Evolutionary conservation across 2,888 invertebrate species (phyloP), one percentile per base, ranked within the genome.

Genomic region (Athetis lepigone): DNA sequence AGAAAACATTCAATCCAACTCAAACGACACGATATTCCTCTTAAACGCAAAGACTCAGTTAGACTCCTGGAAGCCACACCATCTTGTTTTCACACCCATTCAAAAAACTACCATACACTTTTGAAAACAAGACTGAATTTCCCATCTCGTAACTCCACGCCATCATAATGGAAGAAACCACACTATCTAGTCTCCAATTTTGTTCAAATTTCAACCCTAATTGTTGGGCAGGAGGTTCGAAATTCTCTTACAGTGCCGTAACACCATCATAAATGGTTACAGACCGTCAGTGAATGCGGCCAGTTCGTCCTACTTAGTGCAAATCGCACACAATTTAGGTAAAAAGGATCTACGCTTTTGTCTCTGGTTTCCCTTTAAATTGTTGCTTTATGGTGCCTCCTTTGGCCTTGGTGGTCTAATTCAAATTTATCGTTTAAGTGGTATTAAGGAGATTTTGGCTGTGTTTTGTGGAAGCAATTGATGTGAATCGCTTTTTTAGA

Each of bases 261-360:
- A 4, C n/a, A 13, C 52, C 36, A 56, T 79, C 80, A 69, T 67
- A 80, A 79, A 70, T 47, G 77, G 45, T 76, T 68, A 69, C 59
- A 74, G 46, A 60, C 57, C 52, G 59, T 55, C 56, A 56, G 55
- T 40, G 59, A 72, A 72, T 52, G 54, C 65, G 50, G 50, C 56
- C 73, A 61, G 74, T 64, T 46, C 63, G 37, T 65, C 50, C 75
- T 70, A 70, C 75, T 79, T 79, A 79, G 72, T 57, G 63, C 66
- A 75, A 80, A 79, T 78, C 76, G 72, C 72, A 72, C 63, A 62
- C 79, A 75, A 78, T 80, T 80, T 80, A 62, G 56, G 51, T 75
- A 79, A 80, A 75, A 77, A 68, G 68, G 70, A 66, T 80, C 49
- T 54, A 63, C 49, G 66, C 60, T 60, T 71, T 65, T 69, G 50